Base-by-base conservation (phyloP, 2,888 invertebrate species). In the Craniophora ligustri region DNA sequence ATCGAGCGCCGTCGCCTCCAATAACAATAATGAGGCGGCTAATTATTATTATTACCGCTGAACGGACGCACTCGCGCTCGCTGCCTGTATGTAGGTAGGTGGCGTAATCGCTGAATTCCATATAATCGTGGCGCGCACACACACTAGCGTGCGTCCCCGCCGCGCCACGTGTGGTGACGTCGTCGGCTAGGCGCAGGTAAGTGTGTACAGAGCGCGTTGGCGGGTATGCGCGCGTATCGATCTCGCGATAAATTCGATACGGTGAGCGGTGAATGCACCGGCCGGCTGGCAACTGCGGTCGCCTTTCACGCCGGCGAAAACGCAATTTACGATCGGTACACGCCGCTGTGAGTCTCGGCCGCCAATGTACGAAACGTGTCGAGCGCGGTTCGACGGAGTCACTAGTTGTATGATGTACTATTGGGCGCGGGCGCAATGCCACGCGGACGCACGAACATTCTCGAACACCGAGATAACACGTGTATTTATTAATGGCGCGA, bases 231-330 rank as follows among this genome's bases (percentile, higher is more conserved):
- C 78, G 78, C 79, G 81, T 88, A 89, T 90, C 86, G 89, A 91
- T 90, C 90, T 81, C 76, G 85, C 85, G 88, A 91, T 91, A 89
- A 89, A 90, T 90, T 89, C 86, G 89, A 88, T 85, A 85, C 84
- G 83, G 83, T 75, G 81, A 85, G 84, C 90, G 90, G 89, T 89
- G 88, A 91, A 89, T 86, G 90, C 88, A 89, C 86, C 84, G 84
- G 74, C 72, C 77, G 83, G 77, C 71, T 79, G 69, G 74, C 76
- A 75, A 69, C 78, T 65, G 79, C 85, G 82, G 76, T 81, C 78
- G 85, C 89, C 91, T 89, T 89, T 90, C 89, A 88, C 89, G 79
- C 76, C 73, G 76, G 77, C 80, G 84, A 86, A 86, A 88, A 87
- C 81, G 83, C 85, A 84, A 85, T 88, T 85, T 84, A 86, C 82